A percentile compares a stretch with the other conserved stretches of the same genome.
These are phyloP conservation scores for Pollenia angustigena DNA, from an alignment of 2,888 invertebrate genomes.

Conservation along the genomic window DNA sequence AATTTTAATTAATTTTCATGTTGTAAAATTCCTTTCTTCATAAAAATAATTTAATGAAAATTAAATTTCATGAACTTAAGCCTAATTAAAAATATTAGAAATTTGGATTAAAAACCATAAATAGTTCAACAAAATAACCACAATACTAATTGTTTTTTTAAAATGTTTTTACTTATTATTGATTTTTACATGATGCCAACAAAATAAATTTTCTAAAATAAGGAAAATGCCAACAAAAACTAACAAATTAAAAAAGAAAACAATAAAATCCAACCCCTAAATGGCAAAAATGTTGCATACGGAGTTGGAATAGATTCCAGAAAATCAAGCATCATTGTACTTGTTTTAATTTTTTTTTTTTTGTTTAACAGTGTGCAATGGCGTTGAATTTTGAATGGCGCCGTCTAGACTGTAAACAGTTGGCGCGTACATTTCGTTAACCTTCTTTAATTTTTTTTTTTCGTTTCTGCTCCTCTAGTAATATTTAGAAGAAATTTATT, in stretches of 20 bases:
- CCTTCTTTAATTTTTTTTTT: conserved; percentile 48
- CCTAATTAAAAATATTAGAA: too few relatives aligned
- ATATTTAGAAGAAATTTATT: not conserved
- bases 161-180: conserved; percentile 27
- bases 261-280: conserved; percentile 22
- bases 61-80: too few relatives aligned
- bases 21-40: too few relatives aligned
- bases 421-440: conserved; percentile 71
- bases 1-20: too few relatives aligned
- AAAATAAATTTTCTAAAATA: conserved; percentile 19
- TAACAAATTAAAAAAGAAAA: not conserved
- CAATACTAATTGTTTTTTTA: too few relatives aligned
- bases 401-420: conserved; percentile 66
- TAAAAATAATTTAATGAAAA: too few relatives aligned
- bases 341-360: conserved; percentile 31
- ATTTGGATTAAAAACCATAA: too few relatives aligned
- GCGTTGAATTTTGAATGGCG: conserved; percentile 66
- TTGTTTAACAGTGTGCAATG: conserved; percentile 21
- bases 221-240: conserved; percentile 18
- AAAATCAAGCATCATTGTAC: conserved; percentile 10
- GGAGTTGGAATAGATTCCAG: not conserved
- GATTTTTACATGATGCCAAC: conserved; percentile 52
- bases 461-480: not conserved
- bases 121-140: too few relatives aligned
- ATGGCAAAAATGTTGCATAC: conserved; percentile 12